Evolutionary conservation across 2,113 vertebrate genomes (phyloP), one percentile per base, ranked within the genome.

Genomic region (Mirounga angustirostris): DNA sequence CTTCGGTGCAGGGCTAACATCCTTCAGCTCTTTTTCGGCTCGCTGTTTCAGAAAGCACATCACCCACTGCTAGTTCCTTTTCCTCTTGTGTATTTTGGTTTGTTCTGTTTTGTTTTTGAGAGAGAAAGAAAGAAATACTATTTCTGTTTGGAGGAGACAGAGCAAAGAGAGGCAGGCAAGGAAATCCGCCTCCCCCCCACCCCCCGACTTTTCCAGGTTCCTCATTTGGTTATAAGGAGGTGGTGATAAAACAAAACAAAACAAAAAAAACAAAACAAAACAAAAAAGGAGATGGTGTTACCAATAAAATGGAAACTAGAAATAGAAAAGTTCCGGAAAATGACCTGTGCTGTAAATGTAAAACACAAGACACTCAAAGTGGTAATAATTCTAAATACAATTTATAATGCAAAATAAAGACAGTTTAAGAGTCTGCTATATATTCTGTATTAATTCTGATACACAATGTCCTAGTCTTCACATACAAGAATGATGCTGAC

Each of bases 301-400:
- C 63, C 58, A 63, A 74, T 91, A 91, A 92, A 93, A 79, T 61
- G 76, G 26, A 50, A 92, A 94, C 43, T 52, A 40, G 81, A 94
- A 96, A 95, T 46, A 87, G 28, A 97, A 85, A 50, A 73, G 95
- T 52, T 65, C 80, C 69, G 71, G n/a, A 79, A 83, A 28, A 83
- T 59, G 33, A 97, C 28, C 67, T 93, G 61, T 83, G 26, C 40
- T 76, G 2, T 67, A 87, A 90, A 90, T 73, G 18, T 43, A 93
- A 93, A 91, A 94, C 67, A 73, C 40, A 94, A 86, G 30, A 52
- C 76, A 50, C 18, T 83, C 78, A 82, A 89, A 63, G 24, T 85
- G 40, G 76, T 56, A 87, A 90, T 43, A 61, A 79, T 46, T 73
- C 84, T 73, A 89, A 84, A 71, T 40, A 67, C 28, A 92, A 83